phyloP scores from a whole-genome alignment of 2,797 vertebrate species.

The Pseudocheirus occidentalis region DNA sequence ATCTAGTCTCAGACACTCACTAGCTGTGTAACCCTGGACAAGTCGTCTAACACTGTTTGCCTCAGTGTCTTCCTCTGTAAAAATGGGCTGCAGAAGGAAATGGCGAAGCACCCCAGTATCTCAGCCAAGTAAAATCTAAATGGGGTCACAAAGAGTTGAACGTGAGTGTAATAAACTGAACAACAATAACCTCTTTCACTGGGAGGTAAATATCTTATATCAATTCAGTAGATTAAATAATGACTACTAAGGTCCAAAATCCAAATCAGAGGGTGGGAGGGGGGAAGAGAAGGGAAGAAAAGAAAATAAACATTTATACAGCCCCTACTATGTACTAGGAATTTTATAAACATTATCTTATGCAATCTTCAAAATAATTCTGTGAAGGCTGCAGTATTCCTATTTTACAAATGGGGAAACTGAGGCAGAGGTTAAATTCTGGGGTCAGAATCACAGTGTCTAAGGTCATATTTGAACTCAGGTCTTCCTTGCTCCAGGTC shows the following conservation, averaged over 20 bases:
- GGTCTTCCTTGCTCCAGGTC: neutral
- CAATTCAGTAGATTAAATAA: neutral
- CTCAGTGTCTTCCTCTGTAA: neutral
- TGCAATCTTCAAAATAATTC: neutral
- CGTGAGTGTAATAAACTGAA: neutral
- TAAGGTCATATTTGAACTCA: neutral
- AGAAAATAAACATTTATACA: neutral
- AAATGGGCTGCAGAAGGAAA: neutral
- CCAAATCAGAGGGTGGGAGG: too few species aligned
- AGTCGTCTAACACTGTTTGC: neutral
- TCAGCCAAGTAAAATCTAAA: neutral
- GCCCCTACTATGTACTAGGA: neutral
- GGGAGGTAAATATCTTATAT: neutral
- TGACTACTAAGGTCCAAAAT: neutral
- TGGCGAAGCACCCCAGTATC: neutral
- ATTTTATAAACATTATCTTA: neutral
- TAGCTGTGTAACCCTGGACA: neutral
- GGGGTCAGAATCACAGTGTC: neutral
- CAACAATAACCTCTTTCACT: neutral
- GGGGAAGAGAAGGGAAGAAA: neutral
- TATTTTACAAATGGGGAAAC: neutral
- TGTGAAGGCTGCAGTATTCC: neutral
- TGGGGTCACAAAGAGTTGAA: neutral
- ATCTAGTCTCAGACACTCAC: neutral
- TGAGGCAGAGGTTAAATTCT: neutral